These are phyloP conservation scores for Crenichthys baileyi DNA, from an alignment of 2,797 vertebrate genomes.

Conservation along the genomic window DNA sequence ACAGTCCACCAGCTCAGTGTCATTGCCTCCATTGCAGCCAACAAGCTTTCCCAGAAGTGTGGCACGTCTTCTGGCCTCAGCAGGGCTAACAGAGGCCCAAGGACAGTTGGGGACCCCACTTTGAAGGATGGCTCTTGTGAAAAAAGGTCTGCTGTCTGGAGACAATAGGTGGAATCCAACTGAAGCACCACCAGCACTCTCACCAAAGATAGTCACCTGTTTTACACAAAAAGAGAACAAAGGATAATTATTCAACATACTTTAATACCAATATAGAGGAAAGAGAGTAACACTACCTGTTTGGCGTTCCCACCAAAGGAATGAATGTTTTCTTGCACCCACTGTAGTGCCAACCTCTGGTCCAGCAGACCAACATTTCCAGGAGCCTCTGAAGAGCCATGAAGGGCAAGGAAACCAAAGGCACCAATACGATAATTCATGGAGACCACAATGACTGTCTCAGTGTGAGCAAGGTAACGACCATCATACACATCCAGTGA, in stretches of 20 bases:
- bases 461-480: conserved; percentile 85
- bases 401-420: conserved; percentile 90
- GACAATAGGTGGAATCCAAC: conserved; percentile 89
- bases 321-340: conserved; percentile 89
- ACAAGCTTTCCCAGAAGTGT: conserved; percentile 81
- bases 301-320: conserved; percentile 89
- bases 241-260: neutral
- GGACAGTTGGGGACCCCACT: conserved; percentile 90
- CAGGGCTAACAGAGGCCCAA: conserved; percentile 87
- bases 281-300: conserved; percentile 51
- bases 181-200: conserved; percentile 90
- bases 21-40: conserved; percentile 84
- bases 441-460: conserved; percentile 88
- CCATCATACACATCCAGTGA: conserved; percentile 94
- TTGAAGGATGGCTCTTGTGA: conserved; percentile 89
- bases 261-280: neutral
- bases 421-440: conserved; percentile 93
- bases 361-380: conserved; percentile 92
- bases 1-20: conserved; percentile 87
- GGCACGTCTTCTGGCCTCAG: conserved; percentile 87
- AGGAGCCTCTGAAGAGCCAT: conserved; percentile 88
- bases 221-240: neutral
- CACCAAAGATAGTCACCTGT: conserved; percentile 92
- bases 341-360: conserved; percentile 89
- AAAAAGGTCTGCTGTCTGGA: conserved; percentile 83